Conservation (phyloP, 2,888 invertebrate species). For the Epirrhoe tristata region DNA sequence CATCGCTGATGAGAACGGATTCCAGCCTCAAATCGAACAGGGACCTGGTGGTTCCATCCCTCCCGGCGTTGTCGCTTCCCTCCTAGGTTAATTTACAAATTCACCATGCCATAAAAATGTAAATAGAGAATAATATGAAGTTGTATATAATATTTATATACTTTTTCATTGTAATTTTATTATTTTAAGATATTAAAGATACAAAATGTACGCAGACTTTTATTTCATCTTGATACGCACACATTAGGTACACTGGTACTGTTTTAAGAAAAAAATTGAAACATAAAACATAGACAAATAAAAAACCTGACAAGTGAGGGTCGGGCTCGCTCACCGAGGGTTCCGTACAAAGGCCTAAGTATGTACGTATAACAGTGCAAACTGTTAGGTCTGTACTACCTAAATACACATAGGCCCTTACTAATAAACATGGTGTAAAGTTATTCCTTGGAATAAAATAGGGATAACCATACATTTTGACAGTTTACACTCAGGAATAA, state of each 20-base stretch:
- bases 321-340: too few species aligned
- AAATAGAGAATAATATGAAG: conserved; percentile 57
- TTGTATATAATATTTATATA: conserved; percentile 83
- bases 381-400: too few species aligned
- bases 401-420: too few species aligned
- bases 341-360: too few species aligned
- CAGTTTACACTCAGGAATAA: too few species aligned
- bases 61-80: conserved; percentile 68
- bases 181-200: conserved; percentile 9
- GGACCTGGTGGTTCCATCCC: conserved; percentile 72
- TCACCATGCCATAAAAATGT: conserved; percentile 52
- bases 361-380: too few species aligned
- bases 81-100: conserved; percentile 66
- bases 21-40: conserved; percentile 77
- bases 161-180: conserved; percentile 49
- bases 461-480: too few species aligned
- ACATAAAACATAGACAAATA: too few species aligned
- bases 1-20: conserved; percentile 83
- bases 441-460: too few species aligned
- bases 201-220: not conserved
- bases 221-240: not conserved
- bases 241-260: not conserved
- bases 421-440: too few species aligned
- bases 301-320: too few species aligned
- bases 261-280: not conserved